Base-by-base conservation (phyloP, 2,797 vertebrate species). In the Sylvilagus floridanus region DNA sequence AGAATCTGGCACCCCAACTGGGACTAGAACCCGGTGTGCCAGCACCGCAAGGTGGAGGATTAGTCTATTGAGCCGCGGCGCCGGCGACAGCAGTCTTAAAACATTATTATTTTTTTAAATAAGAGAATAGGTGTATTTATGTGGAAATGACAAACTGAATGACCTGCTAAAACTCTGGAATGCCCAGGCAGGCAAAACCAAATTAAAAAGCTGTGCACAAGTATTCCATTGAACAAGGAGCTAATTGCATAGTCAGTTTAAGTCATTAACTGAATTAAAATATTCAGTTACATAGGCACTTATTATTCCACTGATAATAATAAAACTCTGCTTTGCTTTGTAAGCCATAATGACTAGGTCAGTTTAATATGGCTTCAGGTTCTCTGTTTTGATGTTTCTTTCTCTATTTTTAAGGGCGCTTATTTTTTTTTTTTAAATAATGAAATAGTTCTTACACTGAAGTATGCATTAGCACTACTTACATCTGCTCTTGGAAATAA, bases 401-500 rank as follows among this genome's bases (percentile, higher is more conserved):
- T 92, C 79, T 96, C 30, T 22, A 52, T 24, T 69, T 91, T 47
- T 94, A 72, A 94, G 4, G 21, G 2, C 26, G 47, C 0, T 88
- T 30, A 16, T 22, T 57, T 57, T 89, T 90, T 35, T 35, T 57
- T 89, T 92, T 83, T 97, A 10, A 68, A 84, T 42, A 57, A 21
- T 88, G 52, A 91, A 90, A 57, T 26, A 91, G 72, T 88, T 95
- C 84, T 96, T 83, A 50, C 32, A 24, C 21, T 96, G 42, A 94
- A 54, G 62, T 72, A 24, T 76, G 9, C 93, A 90, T 94, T 95
- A 96, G 17, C 62, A 90, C 47, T 82, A 62, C 73, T 96, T 77
- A 93, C 4, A 47, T 96, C 82, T 96, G 95, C 60, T 87, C 81
- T 95, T 96, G 96, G 84, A 97, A 95, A 77, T 91, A 97, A 95